Base-by-base conservation (phyloP, 1,140 invertebrate species). In the Heterodera schachtii region DNA sequence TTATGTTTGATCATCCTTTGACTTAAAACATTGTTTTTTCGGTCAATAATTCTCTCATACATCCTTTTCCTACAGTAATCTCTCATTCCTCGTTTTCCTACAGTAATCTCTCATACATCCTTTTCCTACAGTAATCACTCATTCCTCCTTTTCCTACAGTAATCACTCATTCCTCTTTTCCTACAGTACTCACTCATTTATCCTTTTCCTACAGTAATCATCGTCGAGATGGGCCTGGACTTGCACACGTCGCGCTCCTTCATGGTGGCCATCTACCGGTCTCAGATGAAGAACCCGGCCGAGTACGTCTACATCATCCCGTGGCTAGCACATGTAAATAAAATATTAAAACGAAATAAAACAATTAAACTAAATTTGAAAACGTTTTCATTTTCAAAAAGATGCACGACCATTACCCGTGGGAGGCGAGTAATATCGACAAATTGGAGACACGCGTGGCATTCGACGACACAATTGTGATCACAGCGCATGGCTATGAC, bases 341-440 rank as follows among this genome's bases (percentile, higher is more conserved):
- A 31, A 64, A 77, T 19, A 41, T 31, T 3, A 64, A 71, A 71
- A 46, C 43, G 11, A 46, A 46, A 46, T 78, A 44, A 19, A 16
- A 11, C 49, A 11, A 52, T 52, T 11, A 52, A 52, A 52, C 9
- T 5, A 46, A n/a, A 57, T n/a, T 75, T 44, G n/a, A n/a, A n/a
- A n/a, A n/a, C n/a, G n/a, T n/a, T n/a, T n/a, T n/a, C n/a, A n/a
- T n/a, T n/a, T n/a, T 49, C 64, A 41, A 75, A 44, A 66, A 89
- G 87, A 78, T 87, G 44, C 85, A 88, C 69, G 89, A 89, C 69
- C 89, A 89, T 70, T 90, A 89, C 70, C 88, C 88, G 0, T 89
- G 88, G 88, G 89, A 89, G 80, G 86, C 87, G 31, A 83, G 81
- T 16, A 89, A 87, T 73, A 81, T 90, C 57, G 88, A 89, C 66